Evolutionary conservation across 1,140 invertebrate species (phyloP).

Genomic region (Limonius californicus): DNA sequence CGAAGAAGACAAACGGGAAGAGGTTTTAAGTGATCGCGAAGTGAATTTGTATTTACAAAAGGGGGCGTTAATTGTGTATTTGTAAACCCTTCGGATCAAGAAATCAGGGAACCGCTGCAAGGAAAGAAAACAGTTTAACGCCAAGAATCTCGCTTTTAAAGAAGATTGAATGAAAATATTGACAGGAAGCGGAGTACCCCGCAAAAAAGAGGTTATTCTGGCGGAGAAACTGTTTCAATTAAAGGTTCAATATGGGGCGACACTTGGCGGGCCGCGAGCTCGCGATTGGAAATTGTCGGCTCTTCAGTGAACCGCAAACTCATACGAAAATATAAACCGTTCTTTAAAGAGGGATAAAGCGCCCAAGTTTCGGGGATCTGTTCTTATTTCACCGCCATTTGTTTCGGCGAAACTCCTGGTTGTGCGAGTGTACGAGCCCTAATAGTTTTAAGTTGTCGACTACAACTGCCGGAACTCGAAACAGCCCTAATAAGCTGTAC

Average conservation of each 20-base stretch:
- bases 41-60: too few relatives aligned
- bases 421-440: background rate
- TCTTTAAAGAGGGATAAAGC: background rate
- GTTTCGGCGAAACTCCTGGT: background rate
- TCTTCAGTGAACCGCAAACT: background rate
- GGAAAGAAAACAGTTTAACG: slow-evolving; percentile 10
- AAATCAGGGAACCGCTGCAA: background rate
- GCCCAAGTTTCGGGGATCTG: background rate
- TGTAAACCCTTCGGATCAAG: background rate
- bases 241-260: slow-evolving; percentile 3
- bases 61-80: background rate
- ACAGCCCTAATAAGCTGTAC: background rate
- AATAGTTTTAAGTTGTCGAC: slow-evolving; percentile 8
- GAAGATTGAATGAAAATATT: slow-evolving; percentile 9
- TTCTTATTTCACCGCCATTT: background rate
- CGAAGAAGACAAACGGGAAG: too few relatives aligned
- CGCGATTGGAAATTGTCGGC: slow-evolving; percentile 2
- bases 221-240: slow-evolving; percentile 2
- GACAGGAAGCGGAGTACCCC: background rate
- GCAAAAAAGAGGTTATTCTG: slow-evolving; percentile 2
- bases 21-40: too few relatives aligned
- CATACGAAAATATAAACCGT: background rate
- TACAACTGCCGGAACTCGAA: background rate
- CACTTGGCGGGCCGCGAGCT: background rate
- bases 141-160: background rate